phyloP scores from a whole-genome alignment of 2,113 vertebrate genomes.

The Xenopus tropicalis region DNA sequence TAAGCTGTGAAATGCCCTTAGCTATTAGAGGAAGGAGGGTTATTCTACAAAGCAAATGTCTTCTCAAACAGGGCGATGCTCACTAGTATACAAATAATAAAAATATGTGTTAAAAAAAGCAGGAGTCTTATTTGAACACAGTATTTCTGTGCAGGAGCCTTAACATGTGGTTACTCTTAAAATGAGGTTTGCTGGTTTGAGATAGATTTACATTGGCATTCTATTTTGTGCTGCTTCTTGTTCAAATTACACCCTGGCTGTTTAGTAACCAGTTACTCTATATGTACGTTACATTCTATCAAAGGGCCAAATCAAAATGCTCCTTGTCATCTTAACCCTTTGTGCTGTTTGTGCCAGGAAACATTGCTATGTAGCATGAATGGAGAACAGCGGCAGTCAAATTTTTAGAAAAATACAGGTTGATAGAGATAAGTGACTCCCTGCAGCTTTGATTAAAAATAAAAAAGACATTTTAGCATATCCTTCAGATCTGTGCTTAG shows the following conservation, averaged over 20 bases:
- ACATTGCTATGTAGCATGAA: too few relatives aligned
- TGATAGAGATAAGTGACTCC: slow-evolving; percentile 43
- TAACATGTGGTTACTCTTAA: slow-evolving; percentile 11
- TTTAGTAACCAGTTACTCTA: slow-evolving; percentile 14
- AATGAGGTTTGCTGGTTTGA: slow-evolving; percentile 27
- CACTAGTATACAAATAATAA: neutral
- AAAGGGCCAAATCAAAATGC: neutral
- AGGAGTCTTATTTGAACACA: neutral
- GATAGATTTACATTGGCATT: slow-evolving; percentile 42
- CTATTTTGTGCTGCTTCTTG: slow-evolving; percentile 27
- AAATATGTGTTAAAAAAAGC: neutral
- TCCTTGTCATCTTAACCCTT: slow-evolving; percentile 12
- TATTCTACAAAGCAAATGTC: neutral
- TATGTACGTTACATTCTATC: slow-evolving; percentile 9
- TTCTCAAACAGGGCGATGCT: neutral
- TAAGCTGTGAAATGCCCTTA: slow-evolving; percentile 18
- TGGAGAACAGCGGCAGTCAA: neutral
- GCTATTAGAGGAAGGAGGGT: slow-evolving; percentile 25
- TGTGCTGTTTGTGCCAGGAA: neutral
- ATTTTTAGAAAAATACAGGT: too few relatives aligned
- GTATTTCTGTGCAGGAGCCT: neutral
- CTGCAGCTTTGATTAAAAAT: neutral
- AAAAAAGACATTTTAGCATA: slow-evolving; percentile 3
- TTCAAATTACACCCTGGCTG: slow-evolving; percentile 28
- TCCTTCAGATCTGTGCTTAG: slow-evolving; percentile 45